Conservation (phyloP, 2,888 invertebrate species). For the Synanthedon andrenaeformis region DNA sequence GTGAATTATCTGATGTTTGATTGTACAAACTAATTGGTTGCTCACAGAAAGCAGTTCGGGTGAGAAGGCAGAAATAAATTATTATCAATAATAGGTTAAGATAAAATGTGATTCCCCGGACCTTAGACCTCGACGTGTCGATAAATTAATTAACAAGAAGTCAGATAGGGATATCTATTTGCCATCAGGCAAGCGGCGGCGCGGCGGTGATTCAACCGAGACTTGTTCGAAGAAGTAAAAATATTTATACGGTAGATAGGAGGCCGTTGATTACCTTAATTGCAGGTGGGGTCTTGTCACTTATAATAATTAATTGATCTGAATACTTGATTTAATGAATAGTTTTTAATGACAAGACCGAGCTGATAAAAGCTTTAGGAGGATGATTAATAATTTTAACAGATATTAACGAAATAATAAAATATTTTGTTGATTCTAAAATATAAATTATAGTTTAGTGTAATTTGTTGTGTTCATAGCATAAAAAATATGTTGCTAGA, state of each 20-base stretch:
- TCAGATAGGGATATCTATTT: not conserved
- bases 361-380: no score
- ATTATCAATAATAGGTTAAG: conserved; percentile 3
- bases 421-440: no score
- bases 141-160: conserved; percentile 38
- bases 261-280: not conserved
- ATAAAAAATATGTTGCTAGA: no score
- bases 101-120: conserved; percentile 21
- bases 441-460: no score
- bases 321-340: no score
- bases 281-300: not conserved
- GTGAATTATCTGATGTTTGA: not conserved
- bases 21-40: not conserved
- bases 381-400: no score
- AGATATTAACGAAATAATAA: no score
- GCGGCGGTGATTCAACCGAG: not conserved
- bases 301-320: no score
- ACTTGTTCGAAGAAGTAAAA: not conserved
- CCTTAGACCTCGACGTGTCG: conserved; percentile 21
- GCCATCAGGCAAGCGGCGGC: no score
- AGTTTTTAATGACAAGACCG: no score
- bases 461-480: no score
- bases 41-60: not conserved
- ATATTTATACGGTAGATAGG: not conserved
- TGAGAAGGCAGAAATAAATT: not conserved